Evolutionary conservation across 30 jellyfish, hydroid and myxozoan species (phyloP), one percentile per base, ranked within the genome.

Genomic region (Chrysaora quinquecirrha): DNA sequence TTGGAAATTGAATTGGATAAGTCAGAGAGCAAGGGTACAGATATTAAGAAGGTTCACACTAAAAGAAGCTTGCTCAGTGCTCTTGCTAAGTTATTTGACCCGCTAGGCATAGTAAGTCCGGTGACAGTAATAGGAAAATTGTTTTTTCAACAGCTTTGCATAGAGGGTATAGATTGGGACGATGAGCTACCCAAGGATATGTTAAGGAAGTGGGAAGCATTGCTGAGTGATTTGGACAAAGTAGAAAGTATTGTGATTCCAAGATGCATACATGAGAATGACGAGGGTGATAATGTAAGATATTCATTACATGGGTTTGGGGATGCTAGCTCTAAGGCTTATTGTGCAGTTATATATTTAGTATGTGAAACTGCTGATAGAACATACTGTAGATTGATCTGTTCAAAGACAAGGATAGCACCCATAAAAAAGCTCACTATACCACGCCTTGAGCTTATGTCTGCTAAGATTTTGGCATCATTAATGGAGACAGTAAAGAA

Each of bases 371-470:
- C 83, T 1, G 35, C 47, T 20, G 34, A 6, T 34, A 69, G 83
- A 20, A 48, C 12, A 34, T 47, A 34, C 27, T 6, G 48, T 48
- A n/a, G 11, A 27, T 12, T 78, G 1, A 19, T 78, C 21, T 50
- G 79, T 43, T 64, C 83, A 3, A 75, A 75, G 34, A 49, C 86
- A 30, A 47, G 76, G 14, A 64, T 63, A 0, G 89, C 89, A 2
- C 89, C 89, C 10, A 33, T 65, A 56, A 78, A 78, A 19, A 28
- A 9, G 12, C 43, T 65, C 10, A 32, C 73, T 21, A 78, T 78
- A 23, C 89, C 89, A 1, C 27, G 89, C 10, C 48, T 61, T 11
- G 80, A 78, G 67, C 82, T 78, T 12, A 76, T 76, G 87, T 76
- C 87, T 0, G 77, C 77, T 1, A 56, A 77, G 30, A 56, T 76